Percentiles rank a stretch among this genome's conserved stretches.
phyloP scores from a whole-genome alignment of 2,113 vertebrate species.

The Caranx ignobilis region DNA sequence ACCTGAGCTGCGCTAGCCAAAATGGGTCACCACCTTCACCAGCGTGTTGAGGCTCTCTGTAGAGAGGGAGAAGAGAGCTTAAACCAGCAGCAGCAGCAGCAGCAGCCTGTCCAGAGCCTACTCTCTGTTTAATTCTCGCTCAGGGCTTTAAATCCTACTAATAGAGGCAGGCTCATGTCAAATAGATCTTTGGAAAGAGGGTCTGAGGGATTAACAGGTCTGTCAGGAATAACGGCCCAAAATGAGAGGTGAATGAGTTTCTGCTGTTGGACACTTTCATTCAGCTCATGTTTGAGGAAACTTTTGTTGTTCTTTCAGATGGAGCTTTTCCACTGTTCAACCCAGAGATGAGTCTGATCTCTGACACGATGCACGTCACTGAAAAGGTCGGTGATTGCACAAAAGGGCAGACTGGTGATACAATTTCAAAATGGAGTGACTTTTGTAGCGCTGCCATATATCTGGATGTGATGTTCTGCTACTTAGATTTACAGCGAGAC shows the following conservation, averaged over 20 bases:
- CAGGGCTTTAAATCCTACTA: slow-evolving; percentile 44
- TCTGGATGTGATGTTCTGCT: not conserved
- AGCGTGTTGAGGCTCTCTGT: not conserved
- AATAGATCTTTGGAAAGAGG: slow-evolving; percentile 29
- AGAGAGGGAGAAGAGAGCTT: slow-evolving; percentile 11
- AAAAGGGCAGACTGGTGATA: slow-evolving; percentile 36
- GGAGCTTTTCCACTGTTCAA: not conserved
- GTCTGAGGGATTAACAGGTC: slow-evolving; percentile 37
- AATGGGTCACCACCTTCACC: slow-evolving; percentile 16
- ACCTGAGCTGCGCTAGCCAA: slow-evolving; percentile 5
- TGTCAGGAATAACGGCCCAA: slow-evolving; percentile 23
- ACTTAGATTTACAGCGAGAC: slow-evolving; percentile 6
- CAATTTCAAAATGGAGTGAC: slow-evolving; percentile 15
- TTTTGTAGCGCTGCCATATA: not conserved
- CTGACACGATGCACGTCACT: slow-evolving; percentile 3
- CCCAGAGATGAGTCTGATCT: slow-evolving; percentile 28
- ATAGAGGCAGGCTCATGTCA: slow-evolving; percentile 44
- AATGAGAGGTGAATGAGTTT: slow-evolving; percentile 4
- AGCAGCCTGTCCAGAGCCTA: slow-evolving; percentile 14
- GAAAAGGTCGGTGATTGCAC: slow-evolving; percentile 42
- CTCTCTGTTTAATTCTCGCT: slow-evolving; percentile 43
- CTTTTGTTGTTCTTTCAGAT: not conserved
- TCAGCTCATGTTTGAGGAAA: slow-evolving; percentile 12
- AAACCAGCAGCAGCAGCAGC: not conserved
- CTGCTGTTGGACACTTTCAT: not conserved